Evolutionary conservation across 2,888 invertebrate species (phyloP).

Genomic region (Chrysomela aeneicollis): DNA sequence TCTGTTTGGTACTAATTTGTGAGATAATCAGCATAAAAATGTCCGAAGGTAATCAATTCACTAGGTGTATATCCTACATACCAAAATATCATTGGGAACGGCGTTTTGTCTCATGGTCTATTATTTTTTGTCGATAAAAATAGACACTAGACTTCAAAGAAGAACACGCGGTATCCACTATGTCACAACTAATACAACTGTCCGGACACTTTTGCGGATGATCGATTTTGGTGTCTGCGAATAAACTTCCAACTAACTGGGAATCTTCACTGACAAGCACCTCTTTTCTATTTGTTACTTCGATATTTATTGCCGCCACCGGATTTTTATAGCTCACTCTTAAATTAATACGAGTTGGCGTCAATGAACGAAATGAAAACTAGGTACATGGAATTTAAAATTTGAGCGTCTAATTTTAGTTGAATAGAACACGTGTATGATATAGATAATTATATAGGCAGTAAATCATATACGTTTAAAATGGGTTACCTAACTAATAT

Average conservation of each 20-base stretch:
- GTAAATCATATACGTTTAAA: neutral
- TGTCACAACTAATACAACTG: neutral
- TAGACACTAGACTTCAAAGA: neutral
- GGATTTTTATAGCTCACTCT: neutral
- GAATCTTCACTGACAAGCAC: conserved; percentile 11
- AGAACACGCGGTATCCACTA: neutral
- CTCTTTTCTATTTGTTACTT: neutral
- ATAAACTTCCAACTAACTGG: conserved; percentile 20
- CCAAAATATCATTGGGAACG: neutral
- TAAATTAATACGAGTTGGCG: neutral
- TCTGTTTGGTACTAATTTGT: no score
- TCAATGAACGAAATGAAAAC: neutral
- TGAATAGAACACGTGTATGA: neutral
- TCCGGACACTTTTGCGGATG: neutral
- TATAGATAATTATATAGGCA: no score
- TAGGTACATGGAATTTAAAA: neutral
- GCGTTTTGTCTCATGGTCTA: neutral
- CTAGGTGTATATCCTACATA: neutral
- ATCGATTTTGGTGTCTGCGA: conserved; percentile 2
- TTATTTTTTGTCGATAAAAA: neutral
- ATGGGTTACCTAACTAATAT: neutral
- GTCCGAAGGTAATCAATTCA: neutral
- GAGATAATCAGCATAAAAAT: no score
- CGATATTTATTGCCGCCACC: conserved; percentile 6
- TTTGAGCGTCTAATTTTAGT: neutral